A percentile compares a stretch with the other conserved stretches of the same genome.
phyloP scores from a whole-genome alignment of 2,113 vertebrate species.

The Donacobius atricapilla region DNA sequence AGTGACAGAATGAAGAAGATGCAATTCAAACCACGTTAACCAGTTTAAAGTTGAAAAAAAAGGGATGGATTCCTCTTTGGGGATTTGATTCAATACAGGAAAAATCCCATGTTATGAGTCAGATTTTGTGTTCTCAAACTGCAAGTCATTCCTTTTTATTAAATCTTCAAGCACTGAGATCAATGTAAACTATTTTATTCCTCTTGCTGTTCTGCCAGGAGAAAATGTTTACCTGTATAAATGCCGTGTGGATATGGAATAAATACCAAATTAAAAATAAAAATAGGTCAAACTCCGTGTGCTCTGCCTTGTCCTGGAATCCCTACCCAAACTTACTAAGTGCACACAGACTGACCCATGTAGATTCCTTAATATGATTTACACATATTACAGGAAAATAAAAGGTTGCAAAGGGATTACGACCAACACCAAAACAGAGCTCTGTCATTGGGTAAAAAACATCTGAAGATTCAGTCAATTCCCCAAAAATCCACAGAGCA shows the following conservation, averaged over 20 bases:
- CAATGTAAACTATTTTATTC: background rate
- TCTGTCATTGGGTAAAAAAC: background rate
- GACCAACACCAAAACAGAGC: background rate
- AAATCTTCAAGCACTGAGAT: constrained; percentile 8
- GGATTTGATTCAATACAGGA: background rate
- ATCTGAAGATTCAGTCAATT: background rate
- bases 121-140: background rate
- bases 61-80: background rate
- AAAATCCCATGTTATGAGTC: background rate
- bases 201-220: background rate
- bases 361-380: background rate
- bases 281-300: accelerated
- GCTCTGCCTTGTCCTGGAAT: background rate
- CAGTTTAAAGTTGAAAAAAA: background rate
- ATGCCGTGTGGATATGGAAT: background rate
- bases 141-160: constrained; percentile 28
- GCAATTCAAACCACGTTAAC: background rate
- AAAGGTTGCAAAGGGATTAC: constrained; percentile 27
- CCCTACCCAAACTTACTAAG: background rate
- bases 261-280: background rate
- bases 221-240: background rate
- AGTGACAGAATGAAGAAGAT: background rate
- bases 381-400: background rate
- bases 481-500: background rate
- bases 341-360: background rate